Conservation (phyloP, 2,888 invertebrate genomes). For the Cataglyphis albicans region DNA sequence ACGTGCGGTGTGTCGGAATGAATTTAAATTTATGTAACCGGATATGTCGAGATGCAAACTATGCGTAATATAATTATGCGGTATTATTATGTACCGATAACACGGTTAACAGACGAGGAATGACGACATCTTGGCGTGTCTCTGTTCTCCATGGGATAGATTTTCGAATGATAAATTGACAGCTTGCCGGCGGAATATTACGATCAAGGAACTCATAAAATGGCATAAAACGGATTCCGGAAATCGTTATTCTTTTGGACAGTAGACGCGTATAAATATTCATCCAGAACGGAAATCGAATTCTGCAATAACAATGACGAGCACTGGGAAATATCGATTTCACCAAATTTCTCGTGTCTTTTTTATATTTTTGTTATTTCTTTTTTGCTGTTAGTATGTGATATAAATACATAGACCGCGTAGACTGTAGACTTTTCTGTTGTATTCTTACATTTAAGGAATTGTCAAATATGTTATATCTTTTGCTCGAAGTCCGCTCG, state of each 20-base stretch:
- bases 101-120: conserved; percentile 21
- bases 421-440: background rate
- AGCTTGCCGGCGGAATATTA: conserved; percentile 29
- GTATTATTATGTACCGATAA: conserved; percentile 33
- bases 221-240: conserved; percentile 65
- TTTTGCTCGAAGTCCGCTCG: background rate
- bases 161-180: conserved; percentile 36
- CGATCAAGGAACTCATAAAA: conserved; percentile 63
- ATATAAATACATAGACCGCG: background rate
- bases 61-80: conserved; percentile 43
- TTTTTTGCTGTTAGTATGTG: background rate
- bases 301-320: conserved; percentile 10
- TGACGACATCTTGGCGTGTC: conserved; percentile 25
- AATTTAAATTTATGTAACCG: conserved; percentile 50
- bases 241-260: conserved; percentile 13
- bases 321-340: background rate
- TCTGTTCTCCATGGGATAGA: background rate
- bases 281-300: background rate
- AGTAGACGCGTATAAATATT: background rate
- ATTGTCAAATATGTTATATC: background rate
- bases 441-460: background rate
- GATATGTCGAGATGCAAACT: conserved; percentile 26
- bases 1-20: conserved; percentile 35
- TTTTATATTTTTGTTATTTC: background rate
- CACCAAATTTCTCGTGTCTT: background rate